Conservation (phyloP, 1,140 invertebrate species). For the Drosophila littoralis region DNA sequence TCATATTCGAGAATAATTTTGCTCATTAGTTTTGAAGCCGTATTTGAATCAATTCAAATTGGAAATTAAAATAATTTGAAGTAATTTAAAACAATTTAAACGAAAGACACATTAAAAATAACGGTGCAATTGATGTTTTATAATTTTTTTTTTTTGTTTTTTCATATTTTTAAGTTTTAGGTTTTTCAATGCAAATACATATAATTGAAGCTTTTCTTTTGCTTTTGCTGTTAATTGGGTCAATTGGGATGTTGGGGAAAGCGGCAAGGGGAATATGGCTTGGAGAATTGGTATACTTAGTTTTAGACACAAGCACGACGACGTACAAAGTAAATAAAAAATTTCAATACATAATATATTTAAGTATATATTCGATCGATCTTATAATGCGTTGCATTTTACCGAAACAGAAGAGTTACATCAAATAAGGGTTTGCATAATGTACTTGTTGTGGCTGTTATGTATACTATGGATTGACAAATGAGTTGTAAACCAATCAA, state of each 20-base stretch:
- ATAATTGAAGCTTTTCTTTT: slow-evolving; percentile 47
- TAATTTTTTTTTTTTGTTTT: slow-evolving; percentile 14
- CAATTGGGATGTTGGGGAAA: not conserved
- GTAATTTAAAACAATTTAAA: slow-evolving; percentile 33
- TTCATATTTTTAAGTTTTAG: slow-evolving; percentile 8
- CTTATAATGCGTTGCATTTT: slow-evolving; percentile 76
- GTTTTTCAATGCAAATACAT: slow-evolving; percentile 44
- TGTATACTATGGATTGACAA: not conserved
- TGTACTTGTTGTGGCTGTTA: slow-evolving; percentile 22
- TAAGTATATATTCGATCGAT: slow-evolving; percentile 67
- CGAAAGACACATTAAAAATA: slow-evolving; percentile 56
- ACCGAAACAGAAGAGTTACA: slow-evolving; percentile 67
- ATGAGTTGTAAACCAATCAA: not conserved
- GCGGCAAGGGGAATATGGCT: slow-evolving; percentile 10
- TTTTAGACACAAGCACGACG: slow-evolving; percentile 80
- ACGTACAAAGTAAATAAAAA: slow-evolving; percentile 73
- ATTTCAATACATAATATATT: slow-evolving; percentile 73
- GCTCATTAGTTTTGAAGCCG: slow-evolving; percentile 19
- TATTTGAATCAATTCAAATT: slow-evolving; percentile 25
- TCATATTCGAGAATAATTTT: not conserved
- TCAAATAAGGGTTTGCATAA: slow-evolving; percentile 62
- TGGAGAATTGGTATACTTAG: slow-evolving; percentile 60
- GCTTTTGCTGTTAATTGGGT: slow-evolving; percentile 39
- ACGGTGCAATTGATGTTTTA: slow-evolving; percentile 51
- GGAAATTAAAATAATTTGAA: slow-evolving; percentile 11